phyloP scores from a whole-genome alignment of 1,140 invertebrate species.

The Apis florea region DNA sequence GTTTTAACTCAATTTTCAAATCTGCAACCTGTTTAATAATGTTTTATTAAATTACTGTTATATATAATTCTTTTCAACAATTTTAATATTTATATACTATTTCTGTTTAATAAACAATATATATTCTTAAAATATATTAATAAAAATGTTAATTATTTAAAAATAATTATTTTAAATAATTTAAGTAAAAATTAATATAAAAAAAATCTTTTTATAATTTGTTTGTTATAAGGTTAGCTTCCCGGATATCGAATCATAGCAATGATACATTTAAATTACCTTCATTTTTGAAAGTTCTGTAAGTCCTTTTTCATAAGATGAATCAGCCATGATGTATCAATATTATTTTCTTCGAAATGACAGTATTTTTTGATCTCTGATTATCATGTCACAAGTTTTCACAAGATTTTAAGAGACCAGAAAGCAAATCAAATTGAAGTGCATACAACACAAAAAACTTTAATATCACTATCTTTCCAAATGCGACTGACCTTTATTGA shows the following conservation, averaged over 20 bases:
- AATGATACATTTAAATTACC: conserved; percentile 58
- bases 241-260: not conserved
- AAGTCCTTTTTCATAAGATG: conserved; percentile 77
- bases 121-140: not conserved
- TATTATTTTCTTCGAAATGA: conserved; percentile 27
- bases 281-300: conserved; percentile 79
- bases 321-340: conserved; percentile 74
- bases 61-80: not conserved
- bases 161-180: no score
- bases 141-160: no score
- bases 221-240: conserved; percentile 16
- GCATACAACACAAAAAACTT: conserved; percentile 11
- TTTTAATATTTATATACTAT: not conserved
- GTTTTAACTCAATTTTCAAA: conserved; percentile 89
- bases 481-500: not conserved
- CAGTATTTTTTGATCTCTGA: not conserved
- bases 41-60: not conserved
- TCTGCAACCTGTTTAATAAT: conserved; percentile 79
- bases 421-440: conserved; percentile 1
- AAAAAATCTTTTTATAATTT: no score
- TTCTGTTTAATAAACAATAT: not conserved
- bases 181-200: no score
- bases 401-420: not conserved
- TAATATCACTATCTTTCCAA: not conserved
- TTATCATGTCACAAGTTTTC: conserved; percentile 35